phyloP scores from a whole-genome alignment of 2,797 vertebrate species.

The Phataginus tricuspis region DNA sequence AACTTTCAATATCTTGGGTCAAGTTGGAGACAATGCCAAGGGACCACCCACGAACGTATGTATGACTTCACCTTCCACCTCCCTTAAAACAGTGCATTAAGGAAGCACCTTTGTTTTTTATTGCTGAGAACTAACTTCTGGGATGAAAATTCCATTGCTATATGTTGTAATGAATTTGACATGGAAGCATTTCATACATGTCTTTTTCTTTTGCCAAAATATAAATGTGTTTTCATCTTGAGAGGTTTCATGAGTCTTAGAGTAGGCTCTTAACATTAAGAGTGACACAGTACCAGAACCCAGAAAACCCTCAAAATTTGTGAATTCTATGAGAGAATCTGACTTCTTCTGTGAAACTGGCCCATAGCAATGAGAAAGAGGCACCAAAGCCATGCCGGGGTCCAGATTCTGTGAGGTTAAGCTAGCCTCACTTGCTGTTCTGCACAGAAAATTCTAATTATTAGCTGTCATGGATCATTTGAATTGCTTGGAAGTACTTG shows the following conservation, averaged over 20 bases:
- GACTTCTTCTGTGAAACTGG: constrained; percentile 35
- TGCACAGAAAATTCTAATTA: constrained; percentile 23
- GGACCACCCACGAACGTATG: constrained; percentile 93
- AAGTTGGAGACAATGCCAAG: constrained; percentile 90
- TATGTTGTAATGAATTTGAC: not conserved
- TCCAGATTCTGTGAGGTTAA: not conserved
- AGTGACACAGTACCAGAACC: not conserved
- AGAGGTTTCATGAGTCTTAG: not conserved
- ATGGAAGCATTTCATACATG: not conserved
- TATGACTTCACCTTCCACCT: constrained; percentile 56
- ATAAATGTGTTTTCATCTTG: not conserved
- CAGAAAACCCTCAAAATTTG: not conserved
- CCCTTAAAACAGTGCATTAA: not conserved
- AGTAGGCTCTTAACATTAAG: not conserved
- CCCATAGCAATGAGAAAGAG: not conserved
- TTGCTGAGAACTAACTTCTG: not conserved
- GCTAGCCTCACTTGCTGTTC: not conserved
- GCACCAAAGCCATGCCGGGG: not conserved
- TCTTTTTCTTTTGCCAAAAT: constrained; percentile 39
- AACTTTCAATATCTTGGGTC: constrained; percentile 94
- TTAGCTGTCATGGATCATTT: constrained; percentile 3
- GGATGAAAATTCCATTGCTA: not conserved
- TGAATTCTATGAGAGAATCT: constrained; percentile 13
- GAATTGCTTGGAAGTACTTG: constrained; percentile 32
- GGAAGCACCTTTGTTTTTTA: not conserved